Evolutionary conservation across 2,888 invertebrate species (phyloP).

Genomic region (Clivina fossor): DNA sequence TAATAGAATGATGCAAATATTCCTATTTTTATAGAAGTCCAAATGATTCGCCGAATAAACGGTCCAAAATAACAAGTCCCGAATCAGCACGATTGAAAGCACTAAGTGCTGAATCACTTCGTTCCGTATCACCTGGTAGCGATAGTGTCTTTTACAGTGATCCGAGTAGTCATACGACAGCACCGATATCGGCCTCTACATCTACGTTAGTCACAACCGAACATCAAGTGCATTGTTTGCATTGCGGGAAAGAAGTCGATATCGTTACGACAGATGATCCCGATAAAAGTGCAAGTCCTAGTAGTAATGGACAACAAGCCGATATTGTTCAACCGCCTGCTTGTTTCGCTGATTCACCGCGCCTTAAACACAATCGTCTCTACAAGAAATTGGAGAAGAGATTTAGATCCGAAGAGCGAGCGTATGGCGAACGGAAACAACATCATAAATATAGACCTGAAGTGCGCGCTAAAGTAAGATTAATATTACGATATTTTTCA

Average conservation of each 20-base stretch:
- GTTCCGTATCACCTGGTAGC: constrained; percentile 88
- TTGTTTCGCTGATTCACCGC: constrained; percentile 84
- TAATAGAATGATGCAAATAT: no score
- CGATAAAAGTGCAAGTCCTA: constrained; percentile 41
- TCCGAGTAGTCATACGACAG: constrained; percentile 60
- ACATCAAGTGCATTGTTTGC: constrained; percentile 71
- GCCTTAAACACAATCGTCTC: constrained; percentile 58
- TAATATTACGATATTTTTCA: no score
- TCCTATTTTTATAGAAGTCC: constrained; percentile 52
- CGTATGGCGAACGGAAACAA: constrained; percentile 61
- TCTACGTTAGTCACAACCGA: no score
- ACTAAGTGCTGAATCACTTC: constrained; percentile 80
- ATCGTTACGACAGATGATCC: constrained; percentile 52
- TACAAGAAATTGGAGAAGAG: constrained; percentile 79
- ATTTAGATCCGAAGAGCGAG: constrained; percentile 77
- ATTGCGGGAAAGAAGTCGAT: constrained; percentile 77
- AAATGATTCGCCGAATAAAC: constrained; percentile 58
- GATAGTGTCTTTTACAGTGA: constrained; percentile 90
- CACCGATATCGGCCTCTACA: constrained; percentile 35
- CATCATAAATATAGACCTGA: constrained; percentile 70
- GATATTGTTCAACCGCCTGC: constrained; percentile 88
- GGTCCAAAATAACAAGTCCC: constrained; percentile 48
- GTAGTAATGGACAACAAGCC: constrained; percentile 46
- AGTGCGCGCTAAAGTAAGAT: constrained; percentile 72
- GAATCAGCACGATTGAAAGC: constrained; percentile 68